These are phyloP conservation scores for Felis catus DNA, from an alignment of 2,113 vertebrate species.

Conservation along the genomic window DNA sequence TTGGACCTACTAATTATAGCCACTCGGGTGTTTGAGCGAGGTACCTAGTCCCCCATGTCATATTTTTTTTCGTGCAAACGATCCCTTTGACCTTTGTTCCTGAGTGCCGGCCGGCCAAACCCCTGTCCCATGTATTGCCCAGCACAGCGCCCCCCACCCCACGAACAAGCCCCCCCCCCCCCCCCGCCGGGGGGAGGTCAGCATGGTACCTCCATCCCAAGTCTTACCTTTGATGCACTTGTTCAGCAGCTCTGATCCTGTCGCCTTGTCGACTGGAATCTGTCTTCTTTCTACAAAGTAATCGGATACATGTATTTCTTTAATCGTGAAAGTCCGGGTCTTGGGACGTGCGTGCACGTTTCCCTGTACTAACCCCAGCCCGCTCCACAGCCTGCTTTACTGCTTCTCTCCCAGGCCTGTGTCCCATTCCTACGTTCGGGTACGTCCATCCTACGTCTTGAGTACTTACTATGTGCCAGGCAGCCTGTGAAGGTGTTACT, in stretches of 20 bases:
- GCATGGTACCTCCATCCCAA: not conserved
- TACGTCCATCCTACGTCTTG: rapidly evolving
- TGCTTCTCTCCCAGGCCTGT: rapidly evolving
- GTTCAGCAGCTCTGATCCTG: not conserved
- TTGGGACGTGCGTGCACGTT: rapidly evolving
- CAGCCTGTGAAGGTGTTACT: not conserved
- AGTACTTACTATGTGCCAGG: not conserved
- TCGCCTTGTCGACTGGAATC: not conserved
- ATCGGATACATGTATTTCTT: not conserved
- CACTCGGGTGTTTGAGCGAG: not conserved
- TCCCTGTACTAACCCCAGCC: rapidly evolving
- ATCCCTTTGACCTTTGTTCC: not conserved
- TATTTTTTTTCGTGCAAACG: not conserved
- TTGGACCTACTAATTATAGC: constrained; percentile 43
- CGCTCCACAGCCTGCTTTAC: rapidly evolving
- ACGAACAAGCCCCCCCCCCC: rapidly evolving
- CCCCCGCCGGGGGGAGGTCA: not conserved
- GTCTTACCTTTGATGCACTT: constrained; percentile 34
- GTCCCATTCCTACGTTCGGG: rapidly evolving
- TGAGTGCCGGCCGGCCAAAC: rapidly evolving
- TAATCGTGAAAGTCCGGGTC: rapidly evolving
- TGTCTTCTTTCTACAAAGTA: constrained; percentile 18
- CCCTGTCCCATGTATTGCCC: not conserved
- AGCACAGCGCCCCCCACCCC: rapidly evolving
- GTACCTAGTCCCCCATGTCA: not conserved